These are phyloP conservation scores for Mesocricetus auratus DNA, from an alignment of 2,113 vertebrate species.

Conservation along the genomic window DNA sequence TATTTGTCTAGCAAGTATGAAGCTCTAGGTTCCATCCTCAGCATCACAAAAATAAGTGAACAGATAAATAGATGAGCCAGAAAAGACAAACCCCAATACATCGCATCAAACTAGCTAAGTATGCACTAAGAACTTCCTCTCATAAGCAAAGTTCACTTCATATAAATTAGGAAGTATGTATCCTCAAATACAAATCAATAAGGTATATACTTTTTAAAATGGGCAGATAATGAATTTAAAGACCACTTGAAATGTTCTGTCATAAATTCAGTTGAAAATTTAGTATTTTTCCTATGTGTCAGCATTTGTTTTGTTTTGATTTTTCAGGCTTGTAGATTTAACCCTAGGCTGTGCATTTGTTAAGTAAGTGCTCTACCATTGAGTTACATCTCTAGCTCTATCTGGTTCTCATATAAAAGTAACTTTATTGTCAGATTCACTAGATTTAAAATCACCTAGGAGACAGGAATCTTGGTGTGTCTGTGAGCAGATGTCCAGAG, in stretches of 20 bases:
- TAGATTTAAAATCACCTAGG: not conserved
- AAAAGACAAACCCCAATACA: not conserved
- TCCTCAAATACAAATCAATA: not conserved
- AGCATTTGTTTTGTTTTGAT: not conserved
- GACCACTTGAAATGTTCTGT: not conserved
- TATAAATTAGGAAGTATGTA: not conserved
- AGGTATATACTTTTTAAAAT: not conserved
- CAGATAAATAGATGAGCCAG: not conserved
- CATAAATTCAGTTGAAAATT: constrained; percentile 47
- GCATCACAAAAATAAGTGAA: not conserved
- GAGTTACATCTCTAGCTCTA: not conserved
- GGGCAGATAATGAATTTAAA: not conserved
- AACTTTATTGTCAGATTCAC: not conserved
- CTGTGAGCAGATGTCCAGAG: not conserved
- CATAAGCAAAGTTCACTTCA: not conserved
- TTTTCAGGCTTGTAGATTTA: not conserved
- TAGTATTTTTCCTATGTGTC: not conserved
- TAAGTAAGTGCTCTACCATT: not conserved
- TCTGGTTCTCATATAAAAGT: constrained; percentile 46
- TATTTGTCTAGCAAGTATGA: not conserved
- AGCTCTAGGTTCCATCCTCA: not conserved
- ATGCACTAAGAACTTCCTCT: not conserved
- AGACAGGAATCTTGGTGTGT: not conserved
- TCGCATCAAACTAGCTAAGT: not conserved
- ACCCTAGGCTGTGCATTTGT: too few species aligned